Evolutionary conservation across 2,113 vertebrate genomes (phyloP).

Genomic region (Gavialis gangeticus): DNA sequence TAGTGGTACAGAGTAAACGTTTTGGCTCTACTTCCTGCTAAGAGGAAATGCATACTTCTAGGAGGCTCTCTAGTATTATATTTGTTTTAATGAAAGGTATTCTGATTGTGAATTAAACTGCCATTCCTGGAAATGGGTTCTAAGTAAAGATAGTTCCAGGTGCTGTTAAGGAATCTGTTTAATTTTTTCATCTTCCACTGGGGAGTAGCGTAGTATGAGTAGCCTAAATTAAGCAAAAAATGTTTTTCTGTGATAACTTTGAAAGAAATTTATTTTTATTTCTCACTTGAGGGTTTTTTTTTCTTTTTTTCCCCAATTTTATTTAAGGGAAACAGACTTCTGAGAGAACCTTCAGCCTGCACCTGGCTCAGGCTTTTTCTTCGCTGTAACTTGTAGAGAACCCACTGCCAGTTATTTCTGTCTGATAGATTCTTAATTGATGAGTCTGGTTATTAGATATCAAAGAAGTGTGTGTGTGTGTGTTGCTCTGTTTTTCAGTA

Average conservation of each 20-base stretch:
- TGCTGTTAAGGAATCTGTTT: not conserved
- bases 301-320: not conserved
- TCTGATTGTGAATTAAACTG: conserved; percentile 4
- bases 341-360: conserved; percentile 2
- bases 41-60: conserved; percentile 14
- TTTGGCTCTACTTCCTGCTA: conserved; percentile 3
- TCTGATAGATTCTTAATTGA: not conserved
- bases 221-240: not conserved
- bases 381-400: conserved; percentile 28
- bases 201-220: not conserved
- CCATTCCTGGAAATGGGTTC: not conserved
- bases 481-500: conserved; percentile 28
- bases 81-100: conserved; percentile 9
- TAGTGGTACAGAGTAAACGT: not conserved
- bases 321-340: conserved; percentile 34
- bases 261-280: not conserved
- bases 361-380: conserved; percentile 28
- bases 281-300: not conserved
- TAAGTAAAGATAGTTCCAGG: not conserved
- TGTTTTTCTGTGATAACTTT: not conserved
- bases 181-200: not conserved
- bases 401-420: not conserved
- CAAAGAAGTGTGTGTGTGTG: not conserved
- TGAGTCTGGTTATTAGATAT: not conserved
- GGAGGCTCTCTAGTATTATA: not conserved